phyloP scores from a whole-genome alignment of 2,797 vertebrate genomes.

The Macropodus opercularis region DNA sequence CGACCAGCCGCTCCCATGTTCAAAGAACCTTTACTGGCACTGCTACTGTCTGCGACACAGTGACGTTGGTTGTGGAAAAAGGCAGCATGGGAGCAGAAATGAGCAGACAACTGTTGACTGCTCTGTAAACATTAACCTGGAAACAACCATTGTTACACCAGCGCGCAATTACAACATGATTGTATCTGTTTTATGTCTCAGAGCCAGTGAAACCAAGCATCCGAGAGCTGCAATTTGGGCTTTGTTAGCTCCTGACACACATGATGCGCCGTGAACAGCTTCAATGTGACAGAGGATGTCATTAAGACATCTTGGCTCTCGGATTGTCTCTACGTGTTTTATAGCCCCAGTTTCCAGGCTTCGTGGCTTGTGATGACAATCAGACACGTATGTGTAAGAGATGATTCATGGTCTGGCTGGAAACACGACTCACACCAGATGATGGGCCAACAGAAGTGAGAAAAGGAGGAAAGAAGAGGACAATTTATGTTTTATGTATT shows the following conservation, averaged over 20 bases:
- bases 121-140: slow-evolving; percentile 6
- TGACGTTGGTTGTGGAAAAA: background rate
- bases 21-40: slow-evolving; percentile 20
- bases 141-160: slow-evolving; percentile 31
- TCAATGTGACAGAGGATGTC: slow-evolving; percentile 18
- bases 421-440: background rate
- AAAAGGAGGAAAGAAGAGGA: background rate
- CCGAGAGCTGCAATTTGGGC: slow-evolving; percentile 15
- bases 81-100: slow-evolving; percentile 24
- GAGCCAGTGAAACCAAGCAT: slow-evolving; percentile 19
- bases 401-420: slow-evolving; percentile 43
- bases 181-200: slow-evolving; percentile 34
- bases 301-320: slow-evolving; percentile 30
- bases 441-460: background rate
- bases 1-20: slow-evolving; percentile 12
- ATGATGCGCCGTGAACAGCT: background rate
- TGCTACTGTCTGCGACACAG: background rate
- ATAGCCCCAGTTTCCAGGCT: slow-evolving; percentile 12
- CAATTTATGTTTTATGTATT: background rate
- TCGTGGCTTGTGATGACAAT: slow-evolving; percentile 11
- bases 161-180: slow-evolving; percentile 7
- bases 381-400: slow-evolving; percentile 31
- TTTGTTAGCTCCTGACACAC: slow-evolving; percentile 19
- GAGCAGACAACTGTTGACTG: slow-evolving; percentile 26
- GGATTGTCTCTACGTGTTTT: slow-evolving; percentile 20